Evolutionary conservation across 2,888 invertebrate species (phyloP).

Genomic region (Meta bourneti): DNA sequence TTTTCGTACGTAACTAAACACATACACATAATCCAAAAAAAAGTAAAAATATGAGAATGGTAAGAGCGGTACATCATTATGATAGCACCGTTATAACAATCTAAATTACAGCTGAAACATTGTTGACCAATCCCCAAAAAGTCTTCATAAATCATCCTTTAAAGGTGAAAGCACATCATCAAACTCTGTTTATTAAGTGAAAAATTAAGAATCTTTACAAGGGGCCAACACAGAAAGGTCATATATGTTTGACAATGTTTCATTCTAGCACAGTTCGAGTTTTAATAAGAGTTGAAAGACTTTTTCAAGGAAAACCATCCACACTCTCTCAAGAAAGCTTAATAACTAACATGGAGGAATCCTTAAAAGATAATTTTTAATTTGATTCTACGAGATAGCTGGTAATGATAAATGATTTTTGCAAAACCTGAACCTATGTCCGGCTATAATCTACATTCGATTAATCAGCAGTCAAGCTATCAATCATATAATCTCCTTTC

Average conservation of each 20-base stretch:
- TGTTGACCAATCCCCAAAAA: background rate
- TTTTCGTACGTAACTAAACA: too few relatives aligned
- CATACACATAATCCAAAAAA: too few relatives aligned
- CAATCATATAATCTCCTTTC: conserved; percentile 69
- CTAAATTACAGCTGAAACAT: too few relatives aligned
- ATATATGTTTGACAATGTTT: conserved; percentile 33
- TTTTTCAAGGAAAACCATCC: background rate
- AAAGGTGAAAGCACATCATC: background rate
- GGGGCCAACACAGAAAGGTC: background rate
- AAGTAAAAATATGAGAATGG: too few relatives aligned
- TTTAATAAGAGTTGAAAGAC: conserved; percentile 21
- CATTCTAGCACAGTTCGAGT: conserved; percentile 10
- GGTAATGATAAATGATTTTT: conserved; percentile 49
- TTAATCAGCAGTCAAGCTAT: conserved; percentile 60
- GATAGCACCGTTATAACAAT: too few relatives aligned
- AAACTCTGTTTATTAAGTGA: conserved; percentile 6
- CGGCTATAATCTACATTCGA: conserved; percentile 48
- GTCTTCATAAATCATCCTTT: conserved; percentile 7
- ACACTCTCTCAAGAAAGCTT: conserved; percentile 8
- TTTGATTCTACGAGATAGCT: conserved; percentile 63
- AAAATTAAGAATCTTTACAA: conserved; percentile 19
- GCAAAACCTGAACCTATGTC: conserved; percentile 58
- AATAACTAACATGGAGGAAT: conserved; percentile 51
- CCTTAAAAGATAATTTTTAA: conserved; percentile 70
- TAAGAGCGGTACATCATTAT: too few relatives aligned